Percentiles rank a stretch among this genome's conserved stretches.
Conservation (phyloP, 2,888 invertebrate genomes). For the Habroteleia sp. region DNA sequence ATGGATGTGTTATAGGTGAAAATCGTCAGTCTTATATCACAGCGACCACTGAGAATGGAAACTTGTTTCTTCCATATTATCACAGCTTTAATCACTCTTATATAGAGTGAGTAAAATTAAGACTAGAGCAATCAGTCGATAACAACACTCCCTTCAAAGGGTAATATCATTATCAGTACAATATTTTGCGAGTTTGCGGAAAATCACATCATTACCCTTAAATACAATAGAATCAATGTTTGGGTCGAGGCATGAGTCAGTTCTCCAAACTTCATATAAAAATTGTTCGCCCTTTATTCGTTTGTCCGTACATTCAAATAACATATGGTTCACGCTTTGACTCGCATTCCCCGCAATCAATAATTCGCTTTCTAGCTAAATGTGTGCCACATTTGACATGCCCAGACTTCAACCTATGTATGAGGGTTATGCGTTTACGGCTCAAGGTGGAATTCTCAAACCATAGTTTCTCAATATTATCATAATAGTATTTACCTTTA, state of each 20-base stretch:
- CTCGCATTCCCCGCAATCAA: background rate
- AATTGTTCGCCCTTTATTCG: background rate
- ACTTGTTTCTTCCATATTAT: too few relatives aligned
- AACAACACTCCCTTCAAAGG: too few relatives aligned
- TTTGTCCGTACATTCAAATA: slow-evolving; percentile 2
- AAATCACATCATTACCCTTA: background rate
- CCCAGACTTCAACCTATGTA: slow-evolving; percentile 5
- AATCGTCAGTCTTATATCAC: too few relatives aligned
- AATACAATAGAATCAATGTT: background rate
- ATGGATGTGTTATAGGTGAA: too few relatives aligned
- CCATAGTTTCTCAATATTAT: slow-evolving; percentile 1
- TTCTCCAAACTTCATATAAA: slow-evolving; percentile 1
- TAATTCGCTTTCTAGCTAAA: slow-evolving; percentile 3
- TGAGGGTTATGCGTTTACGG: background rate
- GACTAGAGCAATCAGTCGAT: too few relatives aligned
- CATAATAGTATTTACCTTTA: slow-evolving; percentile 6
- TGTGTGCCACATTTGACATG: background rate
- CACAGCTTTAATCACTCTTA: too few relatives aligned
- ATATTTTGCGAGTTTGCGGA: background rate
- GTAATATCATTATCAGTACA: background rate
- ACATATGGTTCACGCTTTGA: slow-evolving; percentile 6
- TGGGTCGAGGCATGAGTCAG: background rate
- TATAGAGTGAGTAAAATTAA: too few relatives aligned
- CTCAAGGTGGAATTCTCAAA: background rate
- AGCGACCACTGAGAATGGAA: too few relatives aligned